Evolutionary conservation across 1,140 invertebrate genomes (phyloP), one percentile per base, ranked within the genome.

Genomic region (Nephila pilipes): DNA sequence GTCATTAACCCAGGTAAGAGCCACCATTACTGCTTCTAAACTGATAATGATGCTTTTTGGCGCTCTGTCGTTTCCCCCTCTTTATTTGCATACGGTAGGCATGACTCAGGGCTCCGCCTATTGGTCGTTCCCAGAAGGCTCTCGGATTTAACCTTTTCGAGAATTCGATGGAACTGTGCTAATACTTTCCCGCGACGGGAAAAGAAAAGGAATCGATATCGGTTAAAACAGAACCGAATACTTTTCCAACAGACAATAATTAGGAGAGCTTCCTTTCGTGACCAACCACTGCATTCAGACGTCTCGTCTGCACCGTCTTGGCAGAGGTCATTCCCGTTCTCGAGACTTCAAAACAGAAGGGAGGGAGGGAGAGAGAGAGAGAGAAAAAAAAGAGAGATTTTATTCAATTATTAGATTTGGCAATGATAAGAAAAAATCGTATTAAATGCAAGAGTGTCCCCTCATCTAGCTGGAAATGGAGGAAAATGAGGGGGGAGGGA

Each of bases 1-100:
- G 87, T 89, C 65, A 69, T 75, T 89, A 75, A 89, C 63, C 87
- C 16, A 6, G 46, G 14, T 20, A 69, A 79, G 87, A 89, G 46
- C 87, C 65, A 55, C 87, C 87, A 89, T 89, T 89, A 89, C 36
- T n/a, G 65, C 54, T 46, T 65, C n/a, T 75, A 85, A 87, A 89
- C 63, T 65, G 85, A 87, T 87, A 87, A 87, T 89, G 87, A 89
- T 89, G 87, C 38, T 75, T 69, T 89, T 54, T 69, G 18, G 36
- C 36, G 65, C 65, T 38, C 38, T 46, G 25, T 20, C 46, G 46
- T 46, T 46, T 46, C 46, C 46, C 46, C 46, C 46, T 46, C 55
- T 85, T 55, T 85, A 54, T 85, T 60, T 58, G 83, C 55, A 69
- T 69, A 69, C 65, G 65, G 29, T 69, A 63, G 20, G 60, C 60